Evolutionary conservation across 2,888 invertebrate species (phyloP).

Genomic region (Callosobruchus maculatus): DNA sequence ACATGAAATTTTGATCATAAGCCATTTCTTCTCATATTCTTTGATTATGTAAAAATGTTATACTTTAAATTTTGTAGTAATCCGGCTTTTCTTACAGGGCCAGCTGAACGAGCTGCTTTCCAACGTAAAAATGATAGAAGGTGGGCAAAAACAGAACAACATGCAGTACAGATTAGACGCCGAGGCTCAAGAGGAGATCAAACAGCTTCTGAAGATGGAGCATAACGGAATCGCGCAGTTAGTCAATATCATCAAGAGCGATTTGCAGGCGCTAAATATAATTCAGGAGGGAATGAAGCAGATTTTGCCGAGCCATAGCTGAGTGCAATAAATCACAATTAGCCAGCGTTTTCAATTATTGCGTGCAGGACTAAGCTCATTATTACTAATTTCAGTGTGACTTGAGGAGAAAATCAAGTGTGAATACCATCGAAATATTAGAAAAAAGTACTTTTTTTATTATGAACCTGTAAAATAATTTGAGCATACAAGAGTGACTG

Average conservation of each 20-base stretch:
- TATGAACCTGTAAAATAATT: too few relatives aligned
- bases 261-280: constrained; percentile 71
- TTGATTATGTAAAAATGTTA: too few relatives aligned
- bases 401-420: too few relatives aligned
- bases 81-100: constrained; percentile 60
- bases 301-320: constrained; percentile 40
- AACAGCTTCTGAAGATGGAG: constrained; percentile 78
- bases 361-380: too few relatives aligned
- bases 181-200: constrained; percentile 67
- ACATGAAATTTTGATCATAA: too few relatives aligned
- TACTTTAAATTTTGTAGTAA: too few relatives aligned
- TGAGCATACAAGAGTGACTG: too few relatives aligned
- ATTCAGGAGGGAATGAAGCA: constrained; percentile 76
- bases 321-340: background rate
- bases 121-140: constrained; percentile 70
- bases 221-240: constrained; percentile 87
- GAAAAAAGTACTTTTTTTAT: too few relatives aligned
- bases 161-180: constrained; percentile 77
- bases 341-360: background rate
- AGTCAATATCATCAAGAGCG: constrained; percentile 77
- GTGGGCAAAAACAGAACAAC: constrained; percentile 55
- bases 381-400: too few relatives aligned
- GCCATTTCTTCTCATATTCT: too few relatives aligned
- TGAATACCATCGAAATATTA: too few relatives aligned
- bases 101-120: constrained; percentile 87